Percentiles rank a stretch among this genome's conserved stretches.
Conservation (phyloP, 2,113 vertebrate genomes). For the Fukomys damarensis region DNA sequence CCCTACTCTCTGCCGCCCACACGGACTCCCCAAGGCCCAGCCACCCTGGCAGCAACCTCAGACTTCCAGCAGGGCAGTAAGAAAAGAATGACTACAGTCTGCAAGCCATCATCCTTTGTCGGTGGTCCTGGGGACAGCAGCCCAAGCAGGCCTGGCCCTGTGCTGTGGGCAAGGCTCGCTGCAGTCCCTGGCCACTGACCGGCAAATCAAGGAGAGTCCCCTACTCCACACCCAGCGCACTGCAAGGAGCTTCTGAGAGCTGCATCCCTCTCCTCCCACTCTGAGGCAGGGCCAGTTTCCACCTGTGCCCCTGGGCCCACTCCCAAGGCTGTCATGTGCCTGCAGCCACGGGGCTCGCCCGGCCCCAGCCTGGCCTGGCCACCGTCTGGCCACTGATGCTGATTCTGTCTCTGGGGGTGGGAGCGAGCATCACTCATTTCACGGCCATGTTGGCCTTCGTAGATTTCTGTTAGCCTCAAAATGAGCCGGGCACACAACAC, state of each 20-base stretch:
- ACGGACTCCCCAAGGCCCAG: not conserved
- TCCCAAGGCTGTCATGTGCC: not conserved
- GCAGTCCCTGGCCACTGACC: not conserved
- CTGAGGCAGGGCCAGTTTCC: not conserved
- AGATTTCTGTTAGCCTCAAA: not conserved
- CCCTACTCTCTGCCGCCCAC: not conserved
- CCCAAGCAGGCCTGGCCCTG: not conserved
- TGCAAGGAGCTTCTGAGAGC: not conserved
- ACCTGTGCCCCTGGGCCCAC: not conserved
- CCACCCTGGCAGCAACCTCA: not conserved
- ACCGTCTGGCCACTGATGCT: not conserved
- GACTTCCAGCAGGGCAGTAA: not conserved
- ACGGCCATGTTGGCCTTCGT: not conserved
- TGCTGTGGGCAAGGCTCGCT: too few relatives aligned
- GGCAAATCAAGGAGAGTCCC: not conserved
- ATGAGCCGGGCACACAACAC: not conserved
- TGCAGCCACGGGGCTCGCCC: not conserved
- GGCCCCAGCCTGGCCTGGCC: not conserved
- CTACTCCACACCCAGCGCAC: not conserved
- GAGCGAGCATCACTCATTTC: not conserved
- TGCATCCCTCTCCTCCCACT: not conserved
- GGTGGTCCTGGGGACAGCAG: not conserved
- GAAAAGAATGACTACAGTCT: not conserved
- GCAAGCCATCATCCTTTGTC: not conserved
- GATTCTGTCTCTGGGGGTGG: not conserved